Evolutionary conservation across 2,888 invertebrate species (phyloP), one percentile per base, ranked within the genome.

Genomic region (Dendrolimus pini): DNA sequence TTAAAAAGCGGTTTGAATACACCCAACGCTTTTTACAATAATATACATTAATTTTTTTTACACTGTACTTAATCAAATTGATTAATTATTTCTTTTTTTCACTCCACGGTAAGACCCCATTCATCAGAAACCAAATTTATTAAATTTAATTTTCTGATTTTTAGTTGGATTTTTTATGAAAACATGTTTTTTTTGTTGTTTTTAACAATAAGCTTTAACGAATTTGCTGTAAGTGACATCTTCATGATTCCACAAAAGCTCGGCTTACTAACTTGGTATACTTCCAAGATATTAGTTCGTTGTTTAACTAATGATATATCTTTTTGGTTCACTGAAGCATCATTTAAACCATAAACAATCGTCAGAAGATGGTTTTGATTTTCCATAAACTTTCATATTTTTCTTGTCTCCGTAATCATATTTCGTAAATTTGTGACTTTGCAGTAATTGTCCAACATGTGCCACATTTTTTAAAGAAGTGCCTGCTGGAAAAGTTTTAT

Each of bases 271-370:
- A 94, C 93, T 60, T 90, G 77, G 65, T 91, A 85, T 58, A 86
- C 87, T 59, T 92, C 92, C 42, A 92, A 63, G 1, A 93, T 89
- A 66, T 92, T 92, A 0, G 93, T 93, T 41, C 95, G 74, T 58
- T 87, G 77, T 0, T 75, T 69, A 41, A 90, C 76, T 61, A 94
- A 70, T 52, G 88, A 69, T 1, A 94, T 91, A 56, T 94, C 94
- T 70, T 83, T 78, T 0, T 85, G 77, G 92, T 93, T 68, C 92
- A 85, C 92, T 87, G 93, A 74, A 92, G 95, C 69, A 91, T 93
- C 86, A 54, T 82, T 82, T 10, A 63, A 67, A 0, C 87, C 87
- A 58, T 84, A 84, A 42, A 88, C 67, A 7, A 74, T 64, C 0
- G 72, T 68, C 0, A 68, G 73, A 10, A 77, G 74, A 2, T 81